Conservation (phyloP, 1,140 invertebrate genomes). For the Pogonomyrmex barbatus region DNA sequence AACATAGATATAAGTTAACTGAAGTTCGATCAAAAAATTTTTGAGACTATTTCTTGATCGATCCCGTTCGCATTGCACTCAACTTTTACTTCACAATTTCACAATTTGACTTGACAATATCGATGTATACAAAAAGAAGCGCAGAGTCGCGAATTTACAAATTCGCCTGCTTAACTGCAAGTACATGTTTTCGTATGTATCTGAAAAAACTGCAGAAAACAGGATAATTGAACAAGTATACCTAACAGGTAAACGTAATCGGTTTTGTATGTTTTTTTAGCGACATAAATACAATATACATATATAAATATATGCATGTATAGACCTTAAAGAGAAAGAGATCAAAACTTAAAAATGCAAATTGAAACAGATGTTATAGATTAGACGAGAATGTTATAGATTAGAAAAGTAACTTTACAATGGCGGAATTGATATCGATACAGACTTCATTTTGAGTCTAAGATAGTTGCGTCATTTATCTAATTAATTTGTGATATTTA, state of each 20-base stretch:
- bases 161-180: background rate
- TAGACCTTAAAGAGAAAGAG: conserved; percentile 1
- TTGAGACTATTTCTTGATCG: background rate
- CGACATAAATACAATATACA: background rate
- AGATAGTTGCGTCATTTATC: background rate
- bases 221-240: background rate
- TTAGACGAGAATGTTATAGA: conserved; percentile 1
- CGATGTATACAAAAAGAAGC: background rate
- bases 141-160: background rate
- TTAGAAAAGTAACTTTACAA: background rate
- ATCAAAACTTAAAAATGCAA: conserved; percentile 11
- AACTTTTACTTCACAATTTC: background rate
- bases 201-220: background rate
- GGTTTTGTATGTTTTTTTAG: conserved; percentile 1
- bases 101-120: background rate
- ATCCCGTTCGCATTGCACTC: background rate
- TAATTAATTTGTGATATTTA: background rate
- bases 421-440: background rate
- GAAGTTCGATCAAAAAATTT: no score
- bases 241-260: background rate
- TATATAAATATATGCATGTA: background rate
- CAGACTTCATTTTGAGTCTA: background rate
- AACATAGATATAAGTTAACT: background rate
- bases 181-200: background rate
- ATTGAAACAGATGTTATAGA: conserved; percentile 11